Conservation (phyloP, 2,113 vertebrate genomes). For the Gorsachius goisagi region DNA sequence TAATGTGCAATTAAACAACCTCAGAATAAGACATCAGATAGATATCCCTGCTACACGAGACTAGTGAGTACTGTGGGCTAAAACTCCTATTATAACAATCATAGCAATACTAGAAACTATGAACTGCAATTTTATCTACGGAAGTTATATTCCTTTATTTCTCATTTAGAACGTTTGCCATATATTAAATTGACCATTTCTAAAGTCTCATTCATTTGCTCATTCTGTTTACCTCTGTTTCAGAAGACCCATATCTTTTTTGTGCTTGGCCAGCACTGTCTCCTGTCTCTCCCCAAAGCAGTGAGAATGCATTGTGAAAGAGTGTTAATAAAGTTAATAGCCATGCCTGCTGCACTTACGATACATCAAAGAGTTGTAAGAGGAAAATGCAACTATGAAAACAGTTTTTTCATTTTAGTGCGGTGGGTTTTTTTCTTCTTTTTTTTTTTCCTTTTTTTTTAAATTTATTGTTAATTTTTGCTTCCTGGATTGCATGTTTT, state of each 20-base stretch:
- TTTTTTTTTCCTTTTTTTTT: not conserved
- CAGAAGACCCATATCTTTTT: not conserved
- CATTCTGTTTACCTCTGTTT: not conserved
- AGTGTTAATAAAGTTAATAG: conserved; percentile 17
- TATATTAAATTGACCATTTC: not conserved
- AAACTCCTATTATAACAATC: not conserved
- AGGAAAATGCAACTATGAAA: not conserved
- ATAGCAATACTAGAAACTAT: not conserved
- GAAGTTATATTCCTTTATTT: not conserved
- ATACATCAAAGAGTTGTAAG: not conserved
- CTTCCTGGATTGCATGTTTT: not conserved
- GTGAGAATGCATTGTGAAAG: not conserved
- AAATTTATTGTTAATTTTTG: not conserved
- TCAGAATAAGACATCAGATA: not conserved
- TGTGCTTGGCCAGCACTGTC: not conserved
- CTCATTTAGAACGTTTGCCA: not conserved
- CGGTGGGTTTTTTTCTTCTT: too few species aligned
- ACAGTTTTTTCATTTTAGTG: not conserved
- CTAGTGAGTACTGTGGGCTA: not conserved
- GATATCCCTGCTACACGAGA: not conserved
- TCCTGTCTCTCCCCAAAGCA: conserved; percentile 11
- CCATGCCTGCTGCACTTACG: not conserved
- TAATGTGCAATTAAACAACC: not conserved
- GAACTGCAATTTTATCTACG: not conserved
- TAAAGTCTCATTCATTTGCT: not conserved